These are phyloP conservation scores for Melanotaenia nigrans DNA, from an alignment of 2,797 vertebrate species.

Conservation along the genomic window DNA sequence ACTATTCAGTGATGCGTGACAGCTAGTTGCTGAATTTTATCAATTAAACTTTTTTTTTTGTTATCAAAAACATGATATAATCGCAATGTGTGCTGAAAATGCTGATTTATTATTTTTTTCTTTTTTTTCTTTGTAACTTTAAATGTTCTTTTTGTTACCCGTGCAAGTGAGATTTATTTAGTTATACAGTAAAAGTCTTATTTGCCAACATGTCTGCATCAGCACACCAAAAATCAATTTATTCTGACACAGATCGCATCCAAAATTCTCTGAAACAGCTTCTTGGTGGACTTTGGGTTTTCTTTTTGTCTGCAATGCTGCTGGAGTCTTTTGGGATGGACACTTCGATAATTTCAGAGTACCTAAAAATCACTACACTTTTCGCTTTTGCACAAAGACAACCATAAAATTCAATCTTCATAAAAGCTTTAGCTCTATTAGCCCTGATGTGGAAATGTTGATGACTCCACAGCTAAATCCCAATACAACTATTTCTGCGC, in stretches of 20 bases:
- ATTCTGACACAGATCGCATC: neutral
- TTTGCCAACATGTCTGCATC: constrained; percentile 1
- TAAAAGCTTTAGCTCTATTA: constrained; percentile 45
- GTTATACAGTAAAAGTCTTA: neutral
- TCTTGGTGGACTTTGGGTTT: constrained; percentile 12
- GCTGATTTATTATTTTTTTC: neutral
- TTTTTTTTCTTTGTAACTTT: neutral
- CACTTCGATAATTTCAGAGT: constrained; percentile 13
- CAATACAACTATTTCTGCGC: constrained; percentile 65
- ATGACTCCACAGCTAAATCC: constrained; percentile 42
- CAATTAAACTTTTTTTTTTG: constrained; percentile 5
- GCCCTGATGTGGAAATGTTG: constrained; percentile 53
- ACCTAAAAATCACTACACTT: constrained; percentile 9
- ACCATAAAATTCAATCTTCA: constrained; percentile 45
- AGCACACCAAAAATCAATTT: neutral
- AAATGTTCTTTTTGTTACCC: neutral
- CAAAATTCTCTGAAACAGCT: neutral
- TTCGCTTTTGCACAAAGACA: constrained; percentile 4
- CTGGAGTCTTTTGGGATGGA: neutral
- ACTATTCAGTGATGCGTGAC: constrained; percentile 2
- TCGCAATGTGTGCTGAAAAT: neutral
- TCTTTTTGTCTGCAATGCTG: constrained; percentile 4
- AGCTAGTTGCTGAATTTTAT: constrained; percentile 14
- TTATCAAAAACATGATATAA: too few relatives aligned
- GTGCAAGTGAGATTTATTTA: neutral